These are phyloP conservation scores for Pelosia muscerda DNA, from an alignment of 2,888 invertebrate genomes.

Conservation along the genomic window DNA sequence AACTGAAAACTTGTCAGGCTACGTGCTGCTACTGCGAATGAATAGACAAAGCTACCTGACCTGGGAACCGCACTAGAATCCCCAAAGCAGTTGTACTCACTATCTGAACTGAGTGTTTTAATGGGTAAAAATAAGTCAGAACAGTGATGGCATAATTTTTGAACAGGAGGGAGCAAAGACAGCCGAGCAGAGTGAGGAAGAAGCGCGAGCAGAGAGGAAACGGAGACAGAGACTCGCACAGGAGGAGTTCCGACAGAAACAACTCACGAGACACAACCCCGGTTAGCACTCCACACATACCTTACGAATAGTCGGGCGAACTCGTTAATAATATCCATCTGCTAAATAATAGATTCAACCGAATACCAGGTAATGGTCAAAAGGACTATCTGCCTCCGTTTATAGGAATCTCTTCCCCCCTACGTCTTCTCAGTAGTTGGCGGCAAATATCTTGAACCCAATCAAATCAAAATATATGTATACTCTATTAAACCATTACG, in stretches of 20 bases:
- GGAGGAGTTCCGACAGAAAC: conserved; percentile 79
- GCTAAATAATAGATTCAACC: too few species aligned
- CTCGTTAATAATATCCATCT: too few species aligned
- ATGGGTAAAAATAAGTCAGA: conserved; percentile 2
- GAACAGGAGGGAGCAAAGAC: conserved; percentile 53
- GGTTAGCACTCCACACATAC: conserved; percentile 65
- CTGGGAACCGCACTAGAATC: neutral
- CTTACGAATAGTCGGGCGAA: too few species aligned
- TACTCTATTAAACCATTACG: too few species aligned
- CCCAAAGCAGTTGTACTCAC: too few species aligned
- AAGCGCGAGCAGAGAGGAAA: conserved; percentile 78
- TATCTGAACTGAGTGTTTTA: neutral
- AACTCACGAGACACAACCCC: conserved; percentile 65
- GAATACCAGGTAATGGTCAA: too few species aligned
- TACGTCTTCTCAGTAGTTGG: too few species aligned
- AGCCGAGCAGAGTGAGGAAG: conserved; percentile 65
- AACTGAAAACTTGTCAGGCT: neutral
- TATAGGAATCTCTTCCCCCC: too few species aligned
- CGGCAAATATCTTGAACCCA: too few species aligned
- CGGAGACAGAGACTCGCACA: conserved; percentile 77
- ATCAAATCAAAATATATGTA: too few species aligned
- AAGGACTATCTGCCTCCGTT: too few species aligned
- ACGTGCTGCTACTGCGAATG: neutral
- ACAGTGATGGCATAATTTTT: conserved; percentile 26
- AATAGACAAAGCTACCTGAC: neutral